Base-by-base conservation (phyloP, 2,113 vertebrate species). In the Osmerus mordax region DNA sequence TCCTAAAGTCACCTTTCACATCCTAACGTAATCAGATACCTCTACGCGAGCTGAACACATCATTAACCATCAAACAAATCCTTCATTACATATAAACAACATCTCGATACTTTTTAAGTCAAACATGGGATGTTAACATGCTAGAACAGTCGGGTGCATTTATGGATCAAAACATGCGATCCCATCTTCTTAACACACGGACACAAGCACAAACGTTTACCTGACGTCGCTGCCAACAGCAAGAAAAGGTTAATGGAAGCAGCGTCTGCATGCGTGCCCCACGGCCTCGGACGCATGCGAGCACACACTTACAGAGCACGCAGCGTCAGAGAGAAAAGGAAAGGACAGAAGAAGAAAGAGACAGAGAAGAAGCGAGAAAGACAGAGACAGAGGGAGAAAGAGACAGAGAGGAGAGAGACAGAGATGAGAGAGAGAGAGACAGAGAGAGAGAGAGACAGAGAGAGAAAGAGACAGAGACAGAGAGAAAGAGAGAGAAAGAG, bases 181-280 rank as follows among this genome's bases (percentile, higher is more conserved):
- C 73, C 71, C 67, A 9, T 60, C 15, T 69, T 3, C 69, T 51
- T 53, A 25, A 52, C 54, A 67, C 81, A 55, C 28, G 56, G 74
- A 81, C 80, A 64, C 83, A 74, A 82, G 73, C 83, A 86, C 73
- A 78, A 9, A 65, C 21, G 61, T 60, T 87, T 87, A 88, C 86
- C 89, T 89, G 81, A n/a, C 12, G 71, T 54, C 73, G 36, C 89
- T 89, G 86, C 29, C n/a, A 64, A 78, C 80, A 80, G 51, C 73
- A 77, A 62, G 61, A 58, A 80, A 75, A 70, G 68, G 65, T 72
- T 82, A 41, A 16, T 72, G 67, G 56, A 67, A 72, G 32, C 69
- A 60, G 62, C n/a, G 72, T 84, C 82, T 79, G 83, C 78, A 81
- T 72, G 81, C 25, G 83, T 76, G 81, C 73, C 0, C 70, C 64